A percentile compares a stretch with the other conserved stretches of the same genome.
Conservation (phyloP, 1,140 invertebrate genomes). For the Microplitis demolitor region DNA sequence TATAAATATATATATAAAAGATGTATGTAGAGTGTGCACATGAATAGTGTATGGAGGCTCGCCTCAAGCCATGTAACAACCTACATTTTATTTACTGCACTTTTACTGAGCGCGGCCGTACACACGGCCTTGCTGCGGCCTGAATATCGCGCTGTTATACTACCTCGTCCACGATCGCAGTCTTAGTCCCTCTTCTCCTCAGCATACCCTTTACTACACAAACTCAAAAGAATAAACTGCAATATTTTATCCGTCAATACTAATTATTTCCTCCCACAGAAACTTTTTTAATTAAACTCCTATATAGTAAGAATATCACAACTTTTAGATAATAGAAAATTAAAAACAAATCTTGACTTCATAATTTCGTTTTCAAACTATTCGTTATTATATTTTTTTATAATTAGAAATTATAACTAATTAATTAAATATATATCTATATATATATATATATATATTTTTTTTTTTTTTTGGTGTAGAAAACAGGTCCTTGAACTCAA, state of each 20-base stretch:
- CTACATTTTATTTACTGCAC: conserved; percentile 50
- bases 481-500: conserved; percentile 24
- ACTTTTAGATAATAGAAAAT: too few species aligned
- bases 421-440: neutral
- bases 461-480: neutral
- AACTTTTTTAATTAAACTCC: too few species aligned
- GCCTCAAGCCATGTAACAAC: conserved; percentile 49
- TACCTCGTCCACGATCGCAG: conserved; percentile 22
- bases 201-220: conserved; percentile 4
- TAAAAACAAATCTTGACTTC: too few species aligned
- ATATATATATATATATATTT: too few species aligned
- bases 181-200: conserved; percentile 29
- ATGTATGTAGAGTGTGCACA: neutral
- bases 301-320: too few species aligned
- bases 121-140: conserved; percentile 42
- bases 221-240: neutral
- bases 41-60: conserved; percentile 25
- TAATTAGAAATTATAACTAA: neutral
- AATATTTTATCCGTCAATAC: neutral
- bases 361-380: too few species aligned
- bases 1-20: neutral
- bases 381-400: too few species aligned
- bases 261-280: neutral
- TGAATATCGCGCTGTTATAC: conserved; percentile 40
- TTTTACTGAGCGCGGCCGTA: conserved; percentile 41